Percentiles rank a stretch among this genome's conserved stretches.
These are phyloP conservation scores for Phyllostomus hastatus DNA, from an alignment of 2,113 vertebrate species.

Conservation along the genomic window DNA sequence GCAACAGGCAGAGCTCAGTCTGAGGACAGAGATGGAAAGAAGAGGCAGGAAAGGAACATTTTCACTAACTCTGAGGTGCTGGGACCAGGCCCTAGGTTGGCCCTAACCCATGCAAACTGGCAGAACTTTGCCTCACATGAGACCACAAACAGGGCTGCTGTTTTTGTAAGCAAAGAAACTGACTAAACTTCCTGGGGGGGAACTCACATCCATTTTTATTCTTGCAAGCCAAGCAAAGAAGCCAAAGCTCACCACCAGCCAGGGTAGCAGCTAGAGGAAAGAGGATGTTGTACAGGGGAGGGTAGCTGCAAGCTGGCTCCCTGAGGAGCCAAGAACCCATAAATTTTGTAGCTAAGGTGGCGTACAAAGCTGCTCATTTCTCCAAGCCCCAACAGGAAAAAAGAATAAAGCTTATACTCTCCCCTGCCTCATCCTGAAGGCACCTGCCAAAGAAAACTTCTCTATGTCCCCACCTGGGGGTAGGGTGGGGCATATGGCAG, in stretches of 20 bases:
- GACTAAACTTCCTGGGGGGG: neutral
- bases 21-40: neutral
- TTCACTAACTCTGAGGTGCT: neutral
- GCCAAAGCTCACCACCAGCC: constrained; percentile 51
- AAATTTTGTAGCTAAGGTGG: neutral
- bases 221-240: constrained; percentile 54
- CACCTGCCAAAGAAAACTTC: neutral
- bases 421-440: neutral
- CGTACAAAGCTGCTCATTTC: neutral
- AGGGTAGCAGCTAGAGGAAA: neutral
- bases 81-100: neutral
- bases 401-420: neutral
- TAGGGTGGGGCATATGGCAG: neutral
- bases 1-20: neutral
- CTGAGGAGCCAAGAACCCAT: neutral
- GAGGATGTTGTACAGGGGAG: neutral
- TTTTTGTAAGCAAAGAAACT: neutral
- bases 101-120: neutral
- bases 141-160: neutral
- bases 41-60: neutral
- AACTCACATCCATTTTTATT: neutral
- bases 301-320: neutral
- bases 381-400: neutral
- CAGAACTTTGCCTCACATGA: neutral
- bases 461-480: neutral